Evolutionary conservation across 37 sponge, comb jelly and placozoan genomes (phyloP), one percentile per base, ranked within the genome.

Genomic region (Hormiphora californensis): DNA sequence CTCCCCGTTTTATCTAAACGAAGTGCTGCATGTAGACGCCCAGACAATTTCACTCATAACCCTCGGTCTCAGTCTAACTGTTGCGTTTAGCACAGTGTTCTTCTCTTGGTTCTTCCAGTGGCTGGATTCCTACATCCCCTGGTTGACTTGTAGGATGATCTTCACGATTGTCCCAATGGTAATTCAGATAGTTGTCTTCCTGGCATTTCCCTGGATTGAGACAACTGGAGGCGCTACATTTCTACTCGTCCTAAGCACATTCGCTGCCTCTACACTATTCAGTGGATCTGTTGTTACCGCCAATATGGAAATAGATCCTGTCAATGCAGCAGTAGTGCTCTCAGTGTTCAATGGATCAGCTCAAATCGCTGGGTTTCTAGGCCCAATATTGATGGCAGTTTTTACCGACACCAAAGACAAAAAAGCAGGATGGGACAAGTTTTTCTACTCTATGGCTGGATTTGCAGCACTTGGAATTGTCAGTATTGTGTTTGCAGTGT

Each of bases 191-290:
- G 61, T 57, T 4, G n/a, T 57, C 61, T 28, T 5, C 3, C n/a
- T 57, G 4, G n/a, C 17, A 5, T 30, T 57, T 30, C n/a, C 61
- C 3, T 28, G 3, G 3, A 28, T 25, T 12, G n/a, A 12, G n/a
- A 57, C 61, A 21, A 30, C 27, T 4, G n/a, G 7, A 23, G 61
- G 61, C 3, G 61, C 30, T 28, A 30, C 27, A 12, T 19, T 57
- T 5, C 4, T 57, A 4, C 61, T 57, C 30, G n/a, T 30, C n/a
- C 61, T 57, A 4, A 57, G 61, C 27, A 30, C 61, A 30, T 5
- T 57, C n/a, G 61, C 61, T 28, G 61, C 61, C 9, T 57, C 61
- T 30, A 57, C 61, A 23, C 61, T 57, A 23, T 57, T 57, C 61
- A 57, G 61, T 30, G 61, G 61, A 5, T 57, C 61, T 12, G 27